Base-by-base conservation (phyloP, 1,140 invertebrate species). In the Hyphantria cunea region DNA sequence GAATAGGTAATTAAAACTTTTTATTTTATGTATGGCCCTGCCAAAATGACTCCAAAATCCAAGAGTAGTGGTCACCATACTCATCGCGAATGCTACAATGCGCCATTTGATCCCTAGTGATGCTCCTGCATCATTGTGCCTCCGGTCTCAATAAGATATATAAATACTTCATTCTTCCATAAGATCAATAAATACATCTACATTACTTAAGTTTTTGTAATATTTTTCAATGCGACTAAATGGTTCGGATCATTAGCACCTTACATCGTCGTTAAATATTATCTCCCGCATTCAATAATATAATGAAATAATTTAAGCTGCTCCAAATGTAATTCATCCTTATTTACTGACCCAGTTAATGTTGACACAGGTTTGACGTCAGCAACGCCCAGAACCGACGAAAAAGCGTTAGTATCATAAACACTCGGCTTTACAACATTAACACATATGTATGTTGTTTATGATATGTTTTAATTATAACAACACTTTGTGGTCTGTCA, bases 361-460 rank as follows among this genome's bases (percentile, higher is more conserved):
- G 79, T 86, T 84, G 78, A 87, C 80, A 81, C 75, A 80, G 76
- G 65, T 64, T 77, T 88, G 85, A 86, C 85, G 83, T 88, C 83
- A 86, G 68, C 73, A 67, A 49, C 68, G 68, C 53, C 70, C 60
- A 74, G 74, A 74, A 77, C 69, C 70, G 73, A 72, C 66, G 66
- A 77, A 78, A 80, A 78, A 80, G 64, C 68, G 72, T 54, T 45
- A 64, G 56, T 51, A 62, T 49, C 51, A 69, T 71, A 68, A 72
- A 76, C 74, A 74, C 71, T 75, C 67, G 52, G 68, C 42, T 66
- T 44, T 60, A 50, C 50, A 66, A 62, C 64, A 64, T 65, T 63
- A 58, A 67, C 63, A 66, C 64, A 53, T 68, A 65, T 51, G 44
- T 66, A 59, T 45, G 55, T 67, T 74, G 67, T 66, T 75, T 68